Evolutionary conservation across 2,888 invertebrate species (phyloP).

Genomic region (Dryadula phaetusa): DNA sequence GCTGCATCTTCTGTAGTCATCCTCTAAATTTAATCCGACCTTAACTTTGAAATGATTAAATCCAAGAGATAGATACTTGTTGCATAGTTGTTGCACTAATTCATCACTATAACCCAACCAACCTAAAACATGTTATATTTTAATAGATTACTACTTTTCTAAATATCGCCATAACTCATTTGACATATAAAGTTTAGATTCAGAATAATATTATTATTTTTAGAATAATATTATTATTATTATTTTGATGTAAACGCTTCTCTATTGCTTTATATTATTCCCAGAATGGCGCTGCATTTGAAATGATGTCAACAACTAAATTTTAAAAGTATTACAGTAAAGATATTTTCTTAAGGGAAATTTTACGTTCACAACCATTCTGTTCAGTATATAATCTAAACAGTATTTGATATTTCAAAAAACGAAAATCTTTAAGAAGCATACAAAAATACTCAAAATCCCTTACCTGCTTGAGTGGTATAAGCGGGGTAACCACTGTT

Average conservation of each 20-base stretch:
- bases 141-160: neutral
- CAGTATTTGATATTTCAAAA: too few species aligned
- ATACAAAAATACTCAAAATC: neutral
- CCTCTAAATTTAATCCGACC: conserved; percentile 91
- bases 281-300: too few species aligned
- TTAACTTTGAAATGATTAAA: conserved; percentile 95
- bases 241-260: too few species aligned
- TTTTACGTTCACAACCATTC: too few species aligned
- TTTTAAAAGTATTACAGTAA: too few species aligned
- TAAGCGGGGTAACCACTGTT: conserved; percentile 92
- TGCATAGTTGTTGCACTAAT: conserved; percentile 87
- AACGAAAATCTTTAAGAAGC: neutral
- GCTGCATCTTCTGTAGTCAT: conserved; percentile 89
- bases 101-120: conserved; percentile 95
- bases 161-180: neutral
- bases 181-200: neutral
- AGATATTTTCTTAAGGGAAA: too few species aligned
- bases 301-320: too few species aligned
- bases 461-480: conserved; percentile 92
- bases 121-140: conserved; percentile 73
- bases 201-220: too few species aligned
- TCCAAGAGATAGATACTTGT: conserved; percentile 89
- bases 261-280: too few species aligned
- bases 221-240: too few species aligned
- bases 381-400: too few species aligned